phyloP scores from a whole-genome alignment of 2,888 invertebrate genomes.

The Acrobasis consociella region DNA sequence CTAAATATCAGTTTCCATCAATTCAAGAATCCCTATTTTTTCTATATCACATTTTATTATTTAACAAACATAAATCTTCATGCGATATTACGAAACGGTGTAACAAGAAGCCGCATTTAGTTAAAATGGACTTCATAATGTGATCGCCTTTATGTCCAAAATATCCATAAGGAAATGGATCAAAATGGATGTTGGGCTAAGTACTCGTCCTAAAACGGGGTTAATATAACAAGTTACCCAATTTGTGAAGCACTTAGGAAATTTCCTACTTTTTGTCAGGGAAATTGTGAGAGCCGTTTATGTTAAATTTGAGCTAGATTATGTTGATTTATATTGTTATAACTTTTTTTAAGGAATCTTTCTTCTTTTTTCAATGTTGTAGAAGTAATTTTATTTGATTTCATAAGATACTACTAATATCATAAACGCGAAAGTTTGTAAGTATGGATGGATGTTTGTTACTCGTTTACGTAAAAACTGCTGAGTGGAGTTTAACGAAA shows the following conservation, averaged over 20 bases:
- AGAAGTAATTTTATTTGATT: no score
- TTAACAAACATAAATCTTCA: no score
- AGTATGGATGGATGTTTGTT: no score
- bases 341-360: neutral
- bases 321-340: neutral
- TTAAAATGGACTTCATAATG: constrained; percentile 49
- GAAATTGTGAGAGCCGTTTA: neutral
- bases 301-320: neutral
- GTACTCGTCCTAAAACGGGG: constrained; percentile 20
- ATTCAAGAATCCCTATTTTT: no score
- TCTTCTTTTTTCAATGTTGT: no score
- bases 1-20: no score
- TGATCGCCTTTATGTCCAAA: constrained; percentile 46
- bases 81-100: constrained; percentile 31
- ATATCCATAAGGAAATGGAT: constrained; percentile 27
- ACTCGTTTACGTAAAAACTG: no score
- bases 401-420: no score
- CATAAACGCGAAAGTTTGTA: no score
- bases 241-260: constrained; percentile 22
- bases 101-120: constrained; percentile 26
- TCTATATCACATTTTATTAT: no score
- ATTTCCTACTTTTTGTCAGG: constrained; percentile 18
- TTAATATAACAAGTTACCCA: constrained; percentile 21
- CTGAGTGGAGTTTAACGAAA: no score
- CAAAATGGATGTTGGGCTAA: constrained; percentile 21